These are phyloP conservation scores for Telmatherina bonti DNA, from an alignment of 2,797 vertebrate species.

Conservation along the genomic window DNA sequence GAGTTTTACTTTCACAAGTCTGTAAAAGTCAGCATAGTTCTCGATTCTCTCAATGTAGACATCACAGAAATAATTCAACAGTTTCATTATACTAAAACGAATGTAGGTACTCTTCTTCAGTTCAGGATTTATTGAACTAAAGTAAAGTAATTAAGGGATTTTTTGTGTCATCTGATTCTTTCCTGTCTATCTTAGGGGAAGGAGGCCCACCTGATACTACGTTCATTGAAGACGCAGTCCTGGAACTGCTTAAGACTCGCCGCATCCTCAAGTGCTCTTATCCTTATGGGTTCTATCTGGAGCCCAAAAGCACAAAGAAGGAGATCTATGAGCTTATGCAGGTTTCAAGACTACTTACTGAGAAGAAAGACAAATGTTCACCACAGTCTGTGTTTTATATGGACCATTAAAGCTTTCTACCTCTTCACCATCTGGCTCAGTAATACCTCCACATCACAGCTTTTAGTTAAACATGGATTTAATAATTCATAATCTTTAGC, in stretches of 20 bases:
- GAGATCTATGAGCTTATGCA: conserved; percentile 99
- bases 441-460: conserved; percentile 42
- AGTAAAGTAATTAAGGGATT: conserved; percentile 1
- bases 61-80: not conserved
- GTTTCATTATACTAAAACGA: not conserved
- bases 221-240: conserved; percentile 99
- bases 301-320: conserved; percentile 99
- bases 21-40: not conserved
- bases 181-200: conserved; percentile 83
- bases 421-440: conserved; percentile 25
- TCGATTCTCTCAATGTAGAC: not conserved
- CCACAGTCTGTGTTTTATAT: conserved; percentile 28
- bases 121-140: not conserved
- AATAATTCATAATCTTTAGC: conserved; percentile 25
- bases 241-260: conserved; percentile 96
- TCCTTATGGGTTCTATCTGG: conserved; percentile 98
- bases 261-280: conserved; percentile 99
- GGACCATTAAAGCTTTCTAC: conserved; percentile 45
- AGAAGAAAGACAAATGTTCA: conserved; percentile 53
- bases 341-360: conserved; percentile 77
- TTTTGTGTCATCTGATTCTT: conserved; percentile 17
- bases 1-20: no score
- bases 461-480: conserved; percentile 39
- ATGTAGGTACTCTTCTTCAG: not conserved
- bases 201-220: conserved; percentile 96